Base-by-base conservation (phyloP, 2,888 invertebrate genomes). In the Ochropacha duplaris region DNA sequence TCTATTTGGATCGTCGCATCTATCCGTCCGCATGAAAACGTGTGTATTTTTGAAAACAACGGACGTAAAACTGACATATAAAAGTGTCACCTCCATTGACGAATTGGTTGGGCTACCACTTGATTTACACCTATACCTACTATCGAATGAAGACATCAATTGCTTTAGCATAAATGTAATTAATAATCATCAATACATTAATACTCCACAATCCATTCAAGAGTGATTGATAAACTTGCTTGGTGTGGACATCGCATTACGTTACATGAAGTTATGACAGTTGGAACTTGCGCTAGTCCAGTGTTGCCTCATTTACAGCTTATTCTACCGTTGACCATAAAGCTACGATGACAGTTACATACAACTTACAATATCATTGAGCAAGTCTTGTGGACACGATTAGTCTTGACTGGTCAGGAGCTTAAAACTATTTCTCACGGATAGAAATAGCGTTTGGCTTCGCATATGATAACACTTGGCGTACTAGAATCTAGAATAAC, bases 241-340 rank as follows among this genome's bases (percentile, higher is more conserved):
- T 14, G 44, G 44, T 44, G 44, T 44, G 44, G 39, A 39, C 39
- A 39, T 44, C 44, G 44, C 44, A 44, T 44, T 22, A 22, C 54
- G 19, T 54, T 54, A 54, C 44, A 44, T 24, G 44, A 44, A 26
- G 24, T 55, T 55, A 49, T 44, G 54, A 55, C 54, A 24, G 54
- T n/a, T 55, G 24, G 49, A 55, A 55, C 22, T 44, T 16, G 11
- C 16, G 49, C 16, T 28, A 55, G 44, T 55, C 24, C 24, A 54
- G 12, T 36, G 22, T 34, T 54, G 9, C n/a, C 22, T 31, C 19
- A 44, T 44, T 44, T 44, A 44, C 19, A 44, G 19, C 44, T 19
- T 44, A 19, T 44, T 44, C 9, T 44, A 6, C n/a, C n/a, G 44
- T 19, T 44, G 16, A 19, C 44, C 44, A 44, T 44, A 44, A 44